Base-by-base conservation (phyloP, 2,113 vertebrate species). In the Pristiophorus japonicus region DNA sequence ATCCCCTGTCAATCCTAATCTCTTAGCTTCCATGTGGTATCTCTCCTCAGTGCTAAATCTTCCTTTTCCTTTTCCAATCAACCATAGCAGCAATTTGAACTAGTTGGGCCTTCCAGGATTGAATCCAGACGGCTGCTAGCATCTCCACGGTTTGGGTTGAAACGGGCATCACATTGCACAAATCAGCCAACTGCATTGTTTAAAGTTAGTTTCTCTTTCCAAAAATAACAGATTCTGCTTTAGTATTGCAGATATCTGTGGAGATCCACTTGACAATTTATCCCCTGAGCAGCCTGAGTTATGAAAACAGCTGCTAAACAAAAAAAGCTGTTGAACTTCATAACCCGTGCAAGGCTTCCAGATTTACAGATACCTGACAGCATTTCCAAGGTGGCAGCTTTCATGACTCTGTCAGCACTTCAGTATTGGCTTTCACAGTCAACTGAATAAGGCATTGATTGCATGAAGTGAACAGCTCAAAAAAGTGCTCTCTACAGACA, bases 1-100 rank as follows among this genome's bases (percentile, higher is more conserved):
- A 70, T 94, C 45, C 42, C 27, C 45, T 67, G 16, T 45, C 65
- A 94, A 34, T 47, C 66, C 42, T 47, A n/a, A n/a, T 66, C 24
- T 70, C 66, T 38, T 12, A 51, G 24, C 18, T 94, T 47, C 65
- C 51, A 66, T 94, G 65, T 94, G 93, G 66, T 67, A 67, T 94
- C 92, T 34, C 12, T 16, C 66, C 91, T 4, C 62, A 66, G 91
- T 63, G 38, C 93, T 94, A 94, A 94, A 51, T 70, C 12, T 12
- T 73, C 65, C 42, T 59, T 51, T 73, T 67, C 66, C 65, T 94
- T 34, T 51, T 94, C 66, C 93, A 47, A 94, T 94, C 42, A 94
- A 94, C 51, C 47, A 1, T 45, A 94, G 27, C 66, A 94, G 11
- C 42, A 34, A 24, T 51, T 34, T 30, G 66, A 73, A 73, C 38